These are phyloP conservation scores for Dicrostonyx torquatus DNA, from an alignment of 2,797 vertebrate species.

Conservation along the genomic window DNA sequence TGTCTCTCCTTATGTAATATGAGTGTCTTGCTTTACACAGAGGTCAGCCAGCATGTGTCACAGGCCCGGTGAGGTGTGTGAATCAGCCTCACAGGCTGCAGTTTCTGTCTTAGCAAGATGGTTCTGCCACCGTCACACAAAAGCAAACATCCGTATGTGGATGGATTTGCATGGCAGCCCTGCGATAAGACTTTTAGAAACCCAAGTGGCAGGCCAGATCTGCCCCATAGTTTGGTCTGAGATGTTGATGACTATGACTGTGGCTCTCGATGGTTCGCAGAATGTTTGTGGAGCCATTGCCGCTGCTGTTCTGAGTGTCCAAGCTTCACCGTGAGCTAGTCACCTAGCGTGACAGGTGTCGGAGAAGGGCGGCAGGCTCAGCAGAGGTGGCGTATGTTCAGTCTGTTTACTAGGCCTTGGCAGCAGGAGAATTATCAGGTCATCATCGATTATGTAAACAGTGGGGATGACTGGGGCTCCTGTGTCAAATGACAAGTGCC, in stretches of 20 bases:
- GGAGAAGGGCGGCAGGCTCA: background rate
- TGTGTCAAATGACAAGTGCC: background rate
- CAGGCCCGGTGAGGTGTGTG: too few species aligned
- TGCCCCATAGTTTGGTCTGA: background rate
- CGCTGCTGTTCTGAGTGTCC: background rate
- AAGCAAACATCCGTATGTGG: background rate
- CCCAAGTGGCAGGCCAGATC: background rate
- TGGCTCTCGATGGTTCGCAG: background rate
- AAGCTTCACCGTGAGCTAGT: background rate
- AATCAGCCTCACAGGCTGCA: background rate
- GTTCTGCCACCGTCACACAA: accelerated
- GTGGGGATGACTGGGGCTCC: background rate
- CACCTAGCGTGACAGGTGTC: background rate
- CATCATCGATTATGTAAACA: background rate
- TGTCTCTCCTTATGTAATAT: background rate
- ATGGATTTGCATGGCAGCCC: background rate
- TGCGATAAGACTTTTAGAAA: slow-evolving; percentile 12
- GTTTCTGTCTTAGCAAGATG: background rate
- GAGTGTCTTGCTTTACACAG: background rate
- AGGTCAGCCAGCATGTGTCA: background rate
- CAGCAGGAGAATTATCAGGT: background rate
- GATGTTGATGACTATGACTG: background rate
- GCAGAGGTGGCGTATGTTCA: background rate
- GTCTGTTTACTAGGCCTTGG: background rate
- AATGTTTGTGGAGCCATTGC: background rate